Evolutionary conservation across 2,113 vertebrate species (phyloP).

Genomic region (Lepisosteus osseus): DNA sequence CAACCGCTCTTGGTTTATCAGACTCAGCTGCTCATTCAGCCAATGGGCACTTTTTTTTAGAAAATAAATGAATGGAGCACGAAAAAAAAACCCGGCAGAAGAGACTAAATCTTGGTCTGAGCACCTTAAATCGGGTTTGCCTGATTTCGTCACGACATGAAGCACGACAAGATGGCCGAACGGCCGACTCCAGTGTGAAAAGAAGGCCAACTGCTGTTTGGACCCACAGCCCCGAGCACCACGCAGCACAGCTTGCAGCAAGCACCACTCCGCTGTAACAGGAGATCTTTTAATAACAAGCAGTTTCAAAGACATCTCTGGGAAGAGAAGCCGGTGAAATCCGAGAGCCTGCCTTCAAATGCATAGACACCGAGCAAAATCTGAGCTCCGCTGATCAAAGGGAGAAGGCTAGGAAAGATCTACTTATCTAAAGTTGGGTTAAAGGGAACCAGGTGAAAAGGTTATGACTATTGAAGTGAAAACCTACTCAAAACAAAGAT

Average conservation of each 20-base stretch:
- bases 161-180: no score
- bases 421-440: background rate
- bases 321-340: slow-evolving; percentile 24
- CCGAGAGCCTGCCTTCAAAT: slow-evolving; percentile 31
- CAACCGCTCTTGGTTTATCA: no score
- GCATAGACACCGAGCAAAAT: slow-evolving; percentile 21
- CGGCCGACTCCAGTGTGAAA: no score
- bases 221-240: background rate
- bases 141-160: no score
- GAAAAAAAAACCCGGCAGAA: no score
- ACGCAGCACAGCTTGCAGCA: no score
- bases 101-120: no score
- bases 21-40: no score
- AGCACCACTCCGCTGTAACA: slow-evolving; percentile 26
- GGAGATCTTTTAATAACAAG: slow-evolving; percentile 17
- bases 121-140: no score
- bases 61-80: no score
- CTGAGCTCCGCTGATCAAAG: slow-evolving; percentile 29
- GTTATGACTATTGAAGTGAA: slow-evolving; percentile 21
- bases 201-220: background rate
- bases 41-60: no score
- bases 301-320: background rate
- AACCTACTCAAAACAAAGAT: background rate
- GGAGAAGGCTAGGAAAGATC: background rate
- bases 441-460: slow-evolving; percentile 22